Percentiles rank a stretch among this genome's conserved stretches.
These are phyloP conservation scores for Epinotia ramella DNA, from an alignment of 2,888 invertebrate species.

Conservation along the genomic window DNA sequence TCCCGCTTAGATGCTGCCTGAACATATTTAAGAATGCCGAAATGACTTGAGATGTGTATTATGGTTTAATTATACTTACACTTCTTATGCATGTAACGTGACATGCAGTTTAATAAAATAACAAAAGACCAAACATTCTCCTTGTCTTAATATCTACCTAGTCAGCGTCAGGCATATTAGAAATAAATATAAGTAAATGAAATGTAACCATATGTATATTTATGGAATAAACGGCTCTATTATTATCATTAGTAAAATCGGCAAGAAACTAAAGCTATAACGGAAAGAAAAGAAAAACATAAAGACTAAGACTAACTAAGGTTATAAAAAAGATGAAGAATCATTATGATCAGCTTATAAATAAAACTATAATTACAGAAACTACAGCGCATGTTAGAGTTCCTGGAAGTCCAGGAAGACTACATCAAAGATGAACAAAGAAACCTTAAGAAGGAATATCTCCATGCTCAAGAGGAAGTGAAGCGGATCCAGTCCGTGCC, in stretches of 20 bases:
- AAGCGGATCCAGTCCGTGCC: slow-evolving; percentile 99
- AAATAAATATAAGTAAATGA: too few species aligned
- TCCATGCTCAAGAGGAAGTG: slow-evolving; percentile 99
- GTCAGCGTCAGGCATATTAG: too few species aligned
- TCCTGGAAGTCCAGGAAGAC: slow-evolving; percentile 99
- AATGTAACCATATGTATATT: too few species aligned
- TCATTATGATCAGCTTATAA: neutral
- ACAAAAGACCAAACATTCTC: too few species aligned
- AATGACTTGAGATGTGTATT: neutral
- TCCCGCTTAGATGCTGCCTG: neutral
- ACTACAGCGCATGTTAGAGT: slow-evolving; percentile 97
- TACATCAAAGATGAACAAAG: slow-evolving; percentile 99
- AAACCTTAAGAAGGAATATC: slow-evolving; percentile 98
- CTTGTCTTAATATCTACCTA: too few species aligned
- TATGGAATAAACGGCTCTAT: too few species aligned
- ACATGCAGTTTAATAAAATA: too few species aligned
- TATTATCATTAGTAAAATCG: too few species aligned
- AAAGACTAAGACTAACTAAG: neutral
- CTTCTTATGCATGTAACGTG: too few species aligned
- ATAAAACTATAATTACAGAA: slow-evolving; percentile 85
- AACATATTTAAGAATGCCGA: neutral
- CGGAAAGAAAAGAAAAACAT: neutral
- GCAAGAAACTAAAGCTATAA: too few species aligned
- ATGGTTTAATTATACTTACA: too few species aligned
- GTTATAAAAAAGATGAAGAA: too few species aligned